phyloP scores from a whole-genome alignment of 2,113 vertebrate genomes.

The Rafetus swinhoei region DNA sequence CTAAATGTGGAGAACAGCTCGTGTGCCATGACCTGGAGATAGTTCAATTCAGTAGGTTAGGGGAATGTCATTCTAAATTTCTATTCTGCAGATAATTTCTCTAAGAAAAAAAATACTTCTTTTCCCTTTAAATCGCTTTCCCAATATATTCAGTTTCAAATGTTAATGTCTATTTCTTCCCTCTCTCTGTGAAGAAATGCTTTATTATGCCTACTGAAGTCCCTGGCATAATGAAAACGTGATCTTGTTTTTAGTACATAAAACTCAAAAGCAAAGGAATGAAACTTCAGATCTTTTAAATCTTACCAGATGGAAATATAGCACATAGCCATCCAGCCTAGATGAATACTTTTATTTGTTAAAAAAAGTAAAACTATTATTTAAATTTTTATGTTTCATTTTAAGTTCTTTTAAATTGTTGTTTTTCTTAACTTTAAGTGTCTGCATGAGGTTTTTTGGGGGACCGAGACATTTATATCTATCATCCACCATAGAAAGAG shows the following conservation, averaged over 20 bases:
- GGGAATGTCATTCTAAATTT: slow-evolving; percentile 49
- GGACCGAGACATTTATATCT: neutral
- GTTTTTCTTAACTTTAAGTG: neutral
- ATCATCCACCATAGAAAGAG: neutral
- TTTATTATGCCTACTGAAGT: neutral
- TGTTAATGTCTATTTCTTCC: slow-evolving; percentile 2
- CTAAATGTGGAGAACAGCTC: slow-evolving; percentile 84
- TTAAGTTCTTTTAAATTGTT: neutral
- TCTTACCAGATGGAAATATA: neutral
- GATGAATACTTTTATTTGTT: neutral
- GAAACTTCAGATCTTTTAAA: neutral
- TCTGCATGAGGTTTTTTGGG: neutral
- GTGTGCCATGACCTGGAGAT: slow-evolving; percentile 84
- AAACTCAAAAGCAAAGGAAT: slow-evolving; percentile 14
- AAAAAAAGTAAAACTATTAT: neutral
- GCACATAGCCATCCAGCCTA: neutral
- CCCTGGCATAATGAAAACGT: neutral
- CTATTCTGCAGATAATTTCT: slow-evolving; percentile 41
- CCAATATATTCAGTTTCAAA: neutral
- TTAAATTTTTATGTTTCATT: neutral
- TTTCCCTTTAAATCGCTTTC: neutral
- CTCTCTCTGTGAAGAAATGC: neutral
- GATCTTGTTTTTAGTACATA: neutral
- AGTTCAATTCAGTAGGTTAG: slow-evolving; percentile 80
- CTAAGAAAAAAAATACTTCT: slow-evolving; percentile 20